These are phyloP conservation scores for Chiloscyllium plagiosum DNA, from an alignment of 2,113 vertebrate species.

Conservation along the genomic window DNA sequence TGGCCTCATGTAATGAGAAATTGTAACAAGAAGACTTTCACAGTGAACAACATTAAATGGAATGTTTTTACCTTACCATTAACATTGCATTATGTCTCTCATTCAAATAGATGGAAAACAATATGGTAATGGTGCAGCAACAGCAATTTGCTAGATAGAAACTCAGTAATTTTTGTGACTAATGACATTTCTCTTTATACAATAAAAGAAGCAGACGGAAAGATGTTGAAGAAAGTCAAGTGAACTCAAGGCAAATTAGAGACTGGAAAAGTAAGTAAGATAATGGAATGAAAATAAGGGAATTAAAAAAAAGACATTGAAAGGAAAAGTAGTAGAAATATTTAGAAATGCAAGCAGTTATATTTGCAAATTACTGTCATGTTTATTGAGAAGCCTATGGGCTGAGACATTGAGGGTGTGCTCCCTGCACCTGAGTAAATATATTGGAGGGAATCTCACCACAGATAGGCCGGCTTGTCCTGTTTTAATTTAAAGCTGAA, in stretches of 20 bases:
- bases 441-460: too few relatives aligned
- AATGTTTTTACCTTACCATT: not conserved
- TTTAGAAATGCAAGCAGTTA: not conserved
- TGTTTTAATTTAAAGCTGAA: too few relatives aligned
- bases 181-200: not conserved
- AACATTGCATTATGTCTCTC: not conserved
- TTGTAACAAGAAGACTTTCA: not conserved
- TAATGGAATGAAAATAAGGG: not conserved
- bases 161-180: not conserved
- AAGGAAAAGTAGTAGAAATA: not conserved
- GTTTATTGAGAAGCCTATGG: too few relatives aligned
- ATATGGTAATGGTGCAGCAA: not conserved
- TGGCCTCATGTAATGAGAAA: not conserved
- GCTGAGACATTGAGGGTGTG: too few relatives aligned
- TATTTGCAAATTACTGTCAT: too few relatives aligned
- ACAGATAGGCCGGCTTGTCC: too few relatives aligned
- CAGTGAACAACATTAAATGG: not conserved
- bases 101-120: not conserved
- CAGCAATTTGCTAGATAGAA: not conserved
- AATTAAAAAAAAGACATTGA: not conserved
- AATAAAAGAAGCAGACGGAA: not conserved
- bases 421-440: too few relatives aligned
- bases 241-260: not conserved
- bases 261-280: not conserved
- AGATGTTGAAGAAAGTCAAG: not conserved